Conservation (phyloP, 2,797 vertebrate genomes). For the Gouania willdenowi region DNA sequence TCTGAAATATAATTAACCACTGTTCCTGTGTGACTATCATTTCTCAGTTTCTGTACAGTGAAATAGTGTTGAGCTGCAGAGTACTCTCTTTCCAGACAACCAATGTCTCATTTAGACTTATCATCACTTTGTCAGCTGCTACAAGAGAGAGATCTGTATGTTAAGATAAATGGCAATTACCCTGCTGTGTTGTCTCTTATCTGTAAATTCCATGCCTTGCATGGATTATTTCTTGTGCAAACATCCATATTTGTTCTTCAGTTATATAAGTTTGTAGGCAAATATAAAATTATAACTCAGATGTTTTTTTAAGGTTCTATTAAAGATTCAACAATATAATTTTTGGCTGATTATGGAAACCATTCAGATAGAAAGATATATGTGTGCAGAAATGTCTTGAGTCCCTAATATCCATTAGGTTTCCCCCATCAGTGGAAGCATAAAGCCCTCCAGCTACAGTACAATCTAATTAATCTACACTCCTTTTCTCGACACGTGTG, state of each 20-base stretch:
- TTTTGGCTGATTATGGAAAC: no score
- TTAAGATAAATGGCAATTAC: constrained; percentile 28
- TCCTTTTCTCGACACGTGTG: constrained; percentile 46
- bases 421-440: constrained; percentile 23
- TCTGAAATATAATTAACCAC: constrained; percentile 39
- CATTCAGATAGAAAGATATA: no score
- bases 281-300: not conserved
- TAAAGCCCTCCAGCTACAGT: constrained; percentile 73
- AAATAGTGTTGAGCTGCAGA: constrained; percentile 34
- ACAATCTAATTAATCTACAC: constrained; percentile 69
- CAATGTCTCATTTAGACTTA: constrained; percentile 38
- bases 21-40: constrained; percentile 23
- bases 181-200: constrained; percentile 10
- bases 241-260: not conserved
- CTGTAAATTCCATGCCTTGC: not conserved
- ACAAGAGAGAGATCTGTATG: constrained; percentile 26
- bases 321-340: no score
- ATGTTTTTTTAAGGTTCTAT: no score
- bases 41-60: constrained; percentile 21
- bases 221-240: constrained; percentile 1
- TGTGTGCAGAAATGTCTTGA: no score
- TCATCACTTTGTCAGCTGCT: constrained; percentile 54
- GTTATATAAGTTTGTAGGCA: not conserved
- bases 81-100: constrained; percentile 43
- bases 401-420: no score